Base-by-base conservation (phyloP, 2,113 vertebrate genomes). In the Onychostoma macrolepis region DNA sequence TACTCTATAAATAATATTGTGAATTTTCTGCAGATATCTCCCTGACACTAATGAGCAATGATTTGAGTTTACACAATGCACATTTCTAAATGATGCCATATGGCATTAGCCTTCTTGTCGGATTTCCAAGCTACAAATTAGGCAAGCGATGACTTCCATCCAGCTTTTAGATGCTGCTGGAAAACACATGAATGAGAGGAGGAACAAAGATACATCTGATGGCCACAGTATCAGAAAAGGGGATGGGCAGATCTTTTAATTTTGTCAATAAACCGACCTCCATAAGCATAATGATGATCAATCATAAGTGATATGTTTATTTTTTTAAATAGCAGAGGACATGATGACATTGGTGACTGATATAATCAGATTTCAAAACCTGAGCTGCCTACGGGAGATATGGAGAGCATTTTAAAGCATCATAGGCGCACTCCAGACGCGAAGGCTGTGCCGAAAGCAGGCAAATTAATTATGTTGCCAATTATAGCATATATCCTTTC, bases 21-120 rank as follows among this genome's bases (percentile, higher is more conserved):
- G 30, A 63, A 76, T 58, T 79, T 41, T 13, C 63, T 86, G 28
- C 48, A 74, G 72, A 79, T 63, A 24, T 17, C 26, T 21, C 15
- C 15, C 26, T 63, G 53, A 71, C 79, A 56, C 36, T 12, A 79
- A 78, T 84, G 63, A 84, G 65, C 75, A 17, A 43, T 45, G 53
- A 80, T 87, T 82, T 82, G 71, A 43, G 10, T 86, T 36, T 77
- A 26, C 48, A 30, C 53, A 65, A 50, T 71, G 45, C 58, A 80
- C 67, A 84, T 30, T 77, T 56, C 80, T 67, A 80, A 89, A 80
- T 80, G 67, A 87, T 87, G 79, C 82, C 77, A 85, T 89, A 76
- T 87, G 88, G 71, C 71, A 77, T 58, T 69, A 48, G 41, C 61
- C 30, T 71, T 77, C 75, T 50, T 71, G n/a, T 28, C 30, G 21